Base-by-base conservation (phyloP, 2,113 vertebrate species). In the Bubo scandiacus region DNA sequence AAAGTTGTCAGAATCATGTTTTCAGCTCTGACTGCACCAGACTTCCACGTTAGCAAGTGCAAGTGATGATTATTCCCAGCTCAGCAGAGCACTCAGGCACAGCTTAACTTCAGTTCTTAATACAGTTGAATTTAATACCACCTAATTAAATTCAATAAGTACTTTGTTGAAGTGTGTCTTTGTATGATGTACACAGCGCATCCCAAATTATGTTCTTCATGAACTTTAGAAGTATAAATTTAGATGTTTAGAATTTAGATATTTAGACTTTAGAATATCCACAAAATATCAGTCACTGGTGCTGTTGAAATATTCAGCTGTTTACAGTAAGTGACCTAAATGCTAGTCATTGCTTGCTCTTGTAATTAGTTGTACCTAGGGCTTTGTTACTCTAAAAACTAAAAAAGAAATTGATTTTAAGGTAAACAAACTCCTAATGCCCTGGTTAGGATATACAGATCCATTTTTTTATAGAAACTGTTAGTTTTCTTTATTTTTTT, bases 11-110 rank as follows among this genome's bases (percentile, higher is more conserved):
- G 58, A 54, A 26, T 61, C 21, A 58, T 40, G 32, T 83, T 92
- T 96, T 84, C 58, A 70, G 51, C 63, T 62, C 63, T 78, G 45
- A 14, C 26, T 78, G 42, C 55, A 51, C 68, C 42, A 71, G 62
- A 67, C 65, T 87, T 92, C 79, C 58, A 80, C 36, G 22, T 63
- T 21, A 94, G 49, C 94, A 96, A 90, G 88, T 94, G 94, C 82
- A 96, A 77, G 83, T 1, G 1, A 25, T 34, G 80, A 51, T 47
- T n/a, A 40, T 43, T 17, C 30, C 30, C 2, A 4, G 65, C 42
- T 81, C 49, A 68, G 40, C 36, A 70, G 29, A 54, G 40, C 40
- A 40, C 40, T 40, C 40, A 12, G 40, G 43, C 27, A 54, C 11
- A 51, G 59, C 42, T 92, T 66, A 73, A 45, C 23, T 27, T 79